phyloP scores from a whole-genome alignment of 2,113 vertebrate genomes.

The Neotragus moschatus region DNA sequence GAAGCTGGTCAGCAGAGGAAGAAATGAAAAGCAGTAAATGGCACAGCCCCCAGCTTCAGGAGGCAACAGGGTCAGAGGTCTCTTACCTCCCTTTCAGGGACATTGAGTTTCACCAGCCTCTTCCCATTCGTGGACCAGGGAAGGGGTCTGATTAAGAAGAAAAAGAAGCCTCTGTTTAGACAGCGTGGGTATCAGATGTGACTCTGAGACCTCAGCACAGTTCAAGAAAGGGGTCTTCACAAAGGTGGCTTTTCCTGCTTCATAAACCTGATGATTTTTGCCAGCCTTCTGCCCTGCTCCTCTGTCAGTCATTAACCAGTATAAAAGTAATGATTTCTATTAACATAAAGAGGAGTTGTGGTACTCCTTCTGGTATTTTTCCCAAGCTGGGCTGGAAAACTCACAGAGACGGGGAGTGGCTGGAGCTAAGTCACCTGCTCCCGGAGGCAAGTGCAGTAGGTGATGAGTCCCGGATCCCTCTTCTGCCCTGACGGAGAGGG shows the following conservation, averaged over 20 bases:
- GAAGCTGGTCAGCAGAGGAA: not conserved
- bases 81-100: not conserved
- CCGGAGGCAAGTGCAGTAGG: not conserved
- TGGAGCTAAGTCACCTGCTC: not conserved
- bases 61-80: not conserved
- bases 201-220: not conserved
- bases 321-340: not conserved
- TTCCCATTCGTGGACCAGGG: not conserved
- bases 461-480: not conserved
- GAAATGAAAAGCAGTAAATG: not conserved
- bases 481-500: not conserved
- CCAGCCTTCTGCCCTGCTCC: not conserved
- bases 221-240: not conserved
- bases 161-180: not conserved
- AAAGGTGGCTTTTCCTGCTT: not conserved
- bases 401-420: not conserved
- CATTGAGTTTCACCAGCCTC: not conserved
- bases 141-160: not conserved
- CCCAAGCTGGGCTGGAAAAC: not conserved
- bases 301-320: not conserved
- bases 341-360: not conserved
- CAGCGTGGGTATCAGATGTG: not conserved
- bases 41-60: not conserved
- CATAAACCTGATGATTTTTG: not conserved
- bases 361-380: not conserved